These are phyloP conservation scores for Cyclargus thomasi DNA, from an alignment of 1,140 invertebrate species.

Conservation along the genomic window DNA sequence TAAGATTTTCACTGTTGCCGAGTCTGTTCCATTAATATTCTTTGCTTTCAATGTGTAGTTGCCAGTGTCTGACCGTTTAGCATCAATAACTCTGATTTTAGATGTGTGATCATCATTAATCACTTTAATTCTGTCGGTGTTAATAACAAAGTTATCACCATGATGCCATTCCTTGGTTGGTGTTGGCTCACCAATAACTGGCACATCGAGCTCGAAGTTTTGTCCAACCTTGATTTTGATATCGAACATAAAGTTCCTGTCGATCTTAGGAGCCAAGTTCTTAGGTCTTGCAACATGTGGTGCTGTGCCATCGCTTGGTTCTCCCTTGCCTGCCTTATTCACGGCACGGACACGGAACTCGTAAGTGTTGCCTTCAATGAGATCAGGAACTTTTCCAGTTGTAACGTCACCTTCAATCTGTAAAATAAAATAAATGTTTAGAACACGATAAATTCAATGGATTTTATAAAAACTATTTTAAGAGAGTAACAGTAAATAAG, in stretches of 20 bases:
- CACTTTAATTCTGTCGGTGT: constrained; percentile 89
- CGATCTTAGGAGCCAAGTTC: constrained; percentile 93
- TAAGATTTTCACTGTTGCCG: constrained; percentile 90
- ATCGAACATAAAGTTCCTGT: constrained; percentile 93
- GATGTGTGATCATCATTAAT: constrained; percentile 91
- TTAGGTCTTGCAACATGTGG: constrained; percentile 94
- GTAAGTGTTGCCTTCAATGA: constrained; percentile 93
- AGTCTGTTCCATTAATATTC: constrained; percentile 94
- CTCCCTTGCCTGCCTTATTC: constrained; percentile 95
- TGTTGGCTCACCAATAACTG: constrained; percentile 94
- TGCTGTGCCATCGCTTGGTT: constrained; percentile 91
- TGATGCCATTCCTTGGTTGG: constrained; percentile 95
- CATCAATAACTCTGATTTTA: constrained; percentile 90
- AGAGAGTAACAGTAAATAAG: background rate
- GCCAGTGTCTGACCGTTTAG: constrained; percentile 92
- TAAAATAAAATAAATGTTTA: constrained; percentile 23
- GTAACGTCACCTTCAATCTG: constrained; percentile 87
- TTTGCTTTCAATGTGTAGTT: constrained; percentile 91
- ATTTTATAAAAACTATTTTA: background rate
- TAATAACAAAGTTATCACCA: constrained; percentile 86
- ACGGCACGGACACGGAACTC: constrained; percentile 96
- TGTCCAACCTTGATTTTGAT: constrained; percentile 95
- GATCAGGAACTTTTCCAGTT: constrained; percentile 87
- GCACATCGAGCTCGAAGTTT: constrained; percentile 95
- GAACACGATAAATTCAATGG: background rate